Evolutionary conservation across 2,113 vertebrate genomes (phyloP), one percentile per base, ranked within the genome.

Genomic region (Ciconia stormi): DNA sequence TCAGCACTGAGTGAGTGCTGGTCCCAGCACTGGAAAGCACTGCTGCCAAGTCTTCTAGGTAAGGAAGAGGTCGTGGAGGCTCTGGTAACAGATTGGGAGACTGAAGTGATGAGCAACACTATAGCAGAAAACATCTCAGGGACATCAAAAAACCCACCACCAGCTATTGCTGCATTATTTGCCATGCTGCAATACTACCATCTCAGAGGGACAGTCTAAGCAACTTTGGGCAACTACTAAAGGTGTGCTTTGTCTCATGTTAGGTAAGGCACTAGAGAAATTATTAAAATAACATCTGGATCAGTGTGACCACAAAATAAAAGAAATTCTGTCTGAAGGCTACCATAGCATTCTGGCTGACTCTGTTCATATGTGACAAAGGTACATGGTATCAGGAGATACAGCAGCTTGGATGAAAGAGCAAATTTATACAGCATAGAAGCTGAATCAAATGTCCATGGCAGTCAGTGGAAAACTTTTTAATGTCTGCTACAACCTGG

Each of bases 41-140:
- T 32, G 92, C 63, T 90, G 67, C 87, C 92, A 98, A 95, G 36
- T 98, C 97, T 95, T 98, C 98, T 74, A 97, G 91, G 40, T 98
- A 95, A 44, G 73, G 91, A 58, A 97, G 96, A 80, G 97, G 87
- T 53, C 71, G 96, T 7, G 98, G 98, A 53, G 98, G 98, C 34
- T 98, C 98, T 99, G 90, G 53, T 47, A 95, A 90, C 46, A 97
- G 83, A 95, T 85, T 40, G 42, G 32, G 32, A 97, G 25, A 82
- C 72, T 70, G 26, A 97, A 90, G 94, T 77, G 47, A 91, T 46
- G 21, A 95, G 70, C 32, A 83, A 80, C n/a, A 72, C 44, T 47
- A 69, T 7, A 83, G 49, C 20, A 40, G 34, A 72, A 71, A 82
- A 90, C 11, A 50, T 36, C 29, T 38, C 16, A 26, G 34, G 12